phyloP scores from a whole-genome alignment of 2,113 vertebrate species.

The Oncorhynchus nerka region DNA sequence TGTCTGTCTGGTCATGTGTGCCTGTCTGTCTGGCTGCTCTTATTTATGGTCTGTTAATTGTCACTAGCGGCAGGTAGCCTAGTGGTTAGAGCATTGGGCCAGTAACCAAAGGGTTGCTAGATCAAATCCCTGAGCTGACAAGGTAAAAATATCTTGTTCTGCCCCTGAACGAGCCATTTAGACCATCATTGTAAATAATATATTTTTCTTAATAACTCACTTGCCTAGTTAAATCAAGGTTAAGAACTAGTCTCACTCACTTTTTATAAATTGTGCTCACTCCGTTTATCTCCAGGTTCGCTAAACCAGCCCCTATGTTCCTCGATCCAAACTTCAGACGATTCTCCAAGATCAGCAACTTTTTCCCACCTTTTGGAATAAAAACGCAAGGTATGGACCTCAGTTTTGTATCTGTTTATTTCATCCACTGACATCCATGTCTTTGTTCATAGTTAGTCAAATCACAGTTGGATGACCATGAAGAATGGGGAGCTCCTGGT shows the following conservation, averaged over 20 bases:
- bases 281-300: slow-evolving; percentile 49
- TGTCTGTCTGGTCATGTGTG: no score
- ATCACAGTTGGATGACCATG: background rate
- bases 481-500: background rate
- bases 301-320: slow-evolving; percentile 64
- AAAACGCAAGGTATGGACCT: slow-evolving; percentile 62
- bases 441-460: background rate
- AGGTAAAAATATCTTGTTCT: no score
- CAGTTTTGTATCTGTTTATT: background rate
- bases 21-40: background rate
- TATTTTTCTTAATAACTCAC: no score
- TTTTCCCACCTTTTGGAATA: slow-evolving; percentile 63
- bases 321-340: slow-evolving; percentile 62
- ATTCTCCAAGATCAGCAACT: slow-evolving; percentile 50
- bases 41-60: background rate
- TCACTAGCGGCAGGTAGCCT: no score
- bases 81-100: no score
- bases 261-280: slow-evolving; percentile 31
- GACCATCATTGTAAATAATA: no score
- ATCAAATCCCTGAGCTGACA: no score
- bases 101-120: no score
- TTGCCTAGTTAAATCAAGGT: no score
- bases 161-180: no score
- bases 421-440: background rate
- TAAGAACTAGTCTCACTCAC: background rate